Evolutionary conservation across 2,888 invertebrate species (phyloP), one percentile per base, ranked within the genome.

Genomic region (Parnassius mnemosyne): DNA sequence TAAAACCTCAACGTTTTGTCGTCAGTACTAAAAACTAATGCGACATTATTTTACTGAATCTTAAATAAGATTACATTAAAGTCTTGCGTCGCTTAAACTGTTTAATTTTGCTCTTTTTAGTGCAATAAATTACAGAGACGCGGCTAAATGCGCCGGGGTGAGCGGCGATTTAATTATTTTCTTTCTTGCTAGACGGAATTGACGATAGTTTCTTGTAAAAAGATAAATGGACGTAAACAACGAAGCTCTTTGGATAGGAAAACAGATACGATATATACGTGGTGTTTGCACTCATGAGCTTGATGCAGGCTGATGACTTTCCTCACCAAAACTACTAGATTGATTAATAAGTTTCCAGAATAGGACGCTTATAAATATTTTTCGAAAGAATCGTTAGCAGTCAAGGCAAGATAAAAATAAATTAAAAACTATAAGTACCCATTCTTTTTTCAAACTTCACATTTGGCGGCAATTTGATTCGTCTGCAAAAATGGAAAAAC

Each of bases 91-190:
- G 65, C 65, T 68, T 66, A 68, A 68, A 70, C 66, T 65, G 67
- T 69, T 69, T 68, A 68, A 65, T 66, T 68, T 68, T 70, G 68
- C 69, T 67, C 66, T 67, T 69, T 70, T 66, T 66, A 59, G 64
- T 60, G 67, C 68, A 67, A 71, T 71, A 69, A 72, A 71, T 72
- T 70, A 70, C 68, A 65, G 65, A 63, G 63, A 61, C 66, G 61
- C 66, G 56, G 56, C 63, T 65, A 62, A 62, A 63, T 58, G 65
- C 63, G 68, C 66, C 53, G 66, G 66, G 67, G 67, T 69, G 66
- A 70, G 66, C 64, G 57, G 56, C 64, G 71, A 68, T 70, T 72
- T 70, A 71, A 72, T 72, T 71, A 70, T 68, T 68, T 72, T 69
- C 71, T 70, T 71, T 69, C 65, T 63, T 54, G 50, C 25, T 59